Conservation (phyloP, 2,797 vertebrate species). For the Chelon auratus region DNA sequence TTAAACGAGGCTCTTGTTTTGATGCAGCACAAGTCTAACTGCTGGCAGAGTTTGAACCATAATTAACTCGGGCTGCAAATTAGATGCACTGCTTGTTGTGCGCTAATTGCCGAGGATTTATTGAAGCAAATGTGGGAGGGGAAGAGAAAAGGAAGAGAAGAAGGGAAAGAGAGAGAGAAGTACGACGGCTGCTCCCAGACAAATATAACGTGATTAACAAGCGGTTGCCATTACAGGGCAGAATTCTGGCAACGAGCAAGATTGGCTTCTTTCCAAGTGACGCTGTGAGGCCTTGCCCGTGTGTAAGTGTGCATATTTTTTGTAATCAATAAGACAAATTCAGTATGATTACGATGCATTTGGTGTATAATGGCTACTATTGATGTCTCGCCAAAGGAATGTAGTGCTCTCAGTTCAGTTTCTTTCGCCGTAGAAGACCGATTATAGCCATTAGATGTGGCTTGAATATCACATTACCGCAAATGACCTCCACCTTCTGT, state of each 20-base stretch:
- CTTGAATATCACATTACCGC: conserved; percentile 70
- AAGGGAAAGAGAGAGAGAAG: conserved; percentile 23
- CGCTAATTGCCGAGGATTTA: conserved; percentile 85
- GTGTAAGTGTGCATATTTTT: conserved; percentile 89
- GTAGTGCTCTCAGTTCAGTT: conserved; percentile 46
- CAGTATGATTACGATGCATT: conserved; percentile 65
- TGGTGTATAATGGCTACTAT: conserved; percentile 64
- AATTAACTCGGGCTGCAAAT: conserved; percentile 84
- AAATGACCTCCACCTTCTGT: conserved; percentile 55
- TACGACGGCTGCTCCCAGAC: conserved; percentile 65
- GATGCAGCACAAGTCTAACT: conserved; percentile 81
- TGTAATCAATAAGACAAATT: conserved; percentile 65
- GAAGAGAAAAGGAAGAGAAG: conserved; percentile 23
- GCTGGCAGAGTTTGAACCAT: conserved; percentile 80
- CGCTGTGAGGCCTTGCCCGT: conserved; percentile 94
- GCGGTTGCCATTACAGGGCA: conserved; percentile 87
- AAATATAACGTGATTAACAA: conserved; percentile 80
- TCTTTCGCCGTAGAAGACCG: conserved; percentile 44
- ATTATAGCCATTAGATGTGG: conserved; percentile 65
- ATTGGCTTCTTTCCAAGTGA: conserved; percentile 97
- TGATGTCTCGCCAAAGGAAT: conserved; percentile 59
- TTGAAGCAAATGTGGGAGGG: conserved; percentile 67
- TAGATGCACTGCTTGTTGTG: conserved; percentile 80
- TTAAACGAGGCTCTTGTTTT: conserved; percentile 82
- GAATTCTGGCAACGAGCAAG: conserved; percentile 90